Base-by-base conservation (phyloP, 2,797 vertebrate species). In the Coregonus sp. region DNA sequence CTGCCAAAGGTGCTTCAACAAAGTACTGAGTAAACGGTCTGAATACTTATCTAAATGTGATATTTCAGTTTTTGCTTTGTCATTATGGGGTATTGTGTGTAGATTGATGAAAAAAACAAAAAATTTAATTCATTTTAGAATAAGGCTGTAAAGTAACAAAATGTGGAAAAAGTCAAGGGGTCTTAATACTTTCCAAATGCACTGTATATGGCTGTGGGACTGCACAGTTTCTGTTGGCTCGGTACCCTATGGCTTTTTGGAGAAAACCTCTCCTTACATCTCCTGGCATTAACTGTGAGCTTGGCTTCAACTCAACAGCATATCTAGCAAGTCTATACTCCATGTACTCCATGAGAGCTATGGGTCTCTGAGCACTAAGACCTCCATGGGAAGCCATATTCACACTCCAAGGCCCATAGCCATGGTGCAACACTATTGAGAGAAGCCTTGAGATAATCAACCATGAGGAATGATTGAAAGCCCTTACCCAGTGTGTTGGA, bases 331-430 rank as follows among this genome's bases (percentile, higher is more conserved):
- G 29, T 31, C 79, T 73, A 40, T 71, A 63, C 79, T 75, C 54
- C 66, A 11, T 47, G 9, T 47, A 47, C 40, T 47, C 40, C 40
- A 47, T 47, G 61, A 66, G 25, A 79, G 75, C 0, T 67, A 31
- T 31, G n/a, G 4, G 25, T 35, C 52, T 74, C 47, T 51, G 79
- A 71, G 29, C 75, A 70, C 61, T 74, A 33, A 86, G 83, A 87
- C 80, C 82, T 86, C 87, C 74, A 81, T 70, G 71, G 12, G 74
- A 72, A 86, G 81, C 75, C 75, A 80, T 77, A 67, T 84, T 81
- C 59, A 73, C 66, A 79, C 40, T 25, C 59, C 31, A 69, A 56
- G 63, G 47, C 78, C 79, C 78, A 54, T 3, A 72, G 75, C 78
- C 63, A 65, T 15, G 59, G 12, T 6, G 68, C 18, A 47, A 9